These are phyloP conservation scores for Platycercus adscitus DNA, from an alignment of 2,113 vertebrate species.

Conservation along the genomic window DNA sequence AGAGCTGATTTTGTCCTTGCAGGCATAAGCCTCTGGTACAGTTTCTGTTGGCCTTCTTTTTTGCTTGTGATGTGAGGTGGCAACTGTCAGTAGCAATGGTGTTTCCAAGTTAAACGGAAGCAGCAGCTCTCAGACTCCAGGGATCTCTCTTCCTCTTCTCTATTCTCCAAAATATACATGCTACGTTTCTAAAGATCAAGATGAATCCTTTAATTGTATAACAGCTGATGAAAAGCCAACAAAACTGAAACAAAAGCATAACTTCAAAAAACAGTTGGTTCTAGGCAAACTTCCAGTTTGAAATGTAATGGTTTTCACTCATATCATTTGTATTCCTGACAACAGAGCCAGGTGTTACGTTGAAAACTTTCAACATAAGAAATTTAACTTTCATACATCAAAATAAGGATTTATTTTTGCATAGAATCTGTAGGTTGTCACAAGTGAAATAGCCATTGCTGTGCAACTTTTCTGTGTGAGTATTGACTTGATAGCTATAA, in stretches of 20 bases:
- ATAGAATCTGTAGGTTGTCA: background rate
- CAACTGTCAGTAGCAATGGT: background rate
- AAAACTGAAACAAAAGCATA: background rate
- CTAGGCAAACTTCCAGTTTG: background rate
- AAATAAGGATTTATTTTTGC: background rate
- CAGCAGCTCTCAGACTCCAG: background rate
- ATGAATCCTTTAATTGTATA: background rate
- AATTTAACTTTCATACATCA: background rate
- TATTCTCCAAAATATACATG: background rate
- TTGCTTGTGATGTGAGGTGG: background rate
- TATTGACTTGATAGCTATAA: background rate
- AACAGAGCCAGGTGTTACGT: background rate
- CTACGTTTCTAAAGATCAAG: background rate
- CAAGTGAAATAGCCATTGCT: background rate
- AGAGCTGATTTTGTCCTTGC: background rate
- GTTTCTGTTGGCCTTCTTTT: background rate
- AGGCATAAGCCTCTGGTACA: background rate
- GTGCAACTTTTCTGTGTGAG: background rate
- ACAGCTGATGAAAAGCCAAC: background rate
- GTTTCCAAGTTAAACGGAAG: background rate
- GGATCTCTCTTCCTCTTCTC: background rate
- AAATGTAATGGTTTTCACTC: background rate
- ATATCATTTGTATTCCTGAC: background rate
- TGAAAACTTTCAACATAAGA: background rate
- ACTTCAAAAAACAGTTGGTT: background rate